phyloP scores from a whole-genome alignment of 2,797 vertebrate genomes.

The Takifugu ocellatus region DNA sequence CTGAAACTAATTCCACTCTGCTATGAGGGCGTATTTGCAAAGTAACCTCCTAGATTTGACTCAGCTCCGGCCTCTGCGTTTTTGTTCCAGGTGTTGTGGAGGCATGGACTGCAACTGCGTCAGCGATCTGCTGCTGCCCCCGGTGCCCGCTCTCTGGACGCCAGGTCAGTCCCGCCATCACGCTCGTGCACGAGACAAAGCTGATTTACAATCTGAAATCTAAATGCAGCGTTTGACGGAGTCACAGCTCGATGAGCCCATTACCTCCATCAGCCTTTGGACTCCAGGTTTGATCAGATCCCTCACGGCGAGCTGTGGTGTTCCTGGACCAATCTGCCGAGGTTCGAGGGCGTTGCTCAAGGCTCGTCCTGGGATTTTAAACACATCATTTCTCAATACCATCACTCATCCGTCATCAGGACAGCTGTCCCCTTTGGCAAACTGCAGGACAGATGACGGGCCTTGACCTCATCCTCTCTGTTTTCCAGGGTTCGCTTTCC shows the following conservation, averaged over 20 bases:
- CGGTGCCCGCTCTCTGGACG: constrained; percentile 90
- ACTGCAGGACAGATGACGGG: constrained; percentile 61
- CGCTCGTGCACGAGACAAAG: not conserved
- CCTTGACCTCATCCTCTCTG: constrained; percentile 50
- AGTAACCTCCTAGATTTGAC: not conserved
- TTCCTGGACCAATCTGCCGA: constrained; percentile 69
- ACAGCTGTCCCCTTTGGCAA: constrained; percentile 48
- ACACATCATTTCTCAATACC: constrained; percentile 73
- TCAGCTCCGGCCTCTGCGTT: not conserved
- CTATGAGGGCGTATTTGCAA: not conserved
- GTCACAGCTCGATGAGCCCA: constrained; percentile 43
- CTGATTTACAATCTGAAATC: too few relatives aligned
- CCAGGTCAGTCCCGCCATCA: constrained; percentile 76
- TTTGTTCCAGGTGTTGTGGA: constrained; percentile 71
- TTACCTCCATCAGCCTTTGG: constrained; percentile 49
- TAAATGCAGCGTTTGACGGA: constrained; percentile 31
- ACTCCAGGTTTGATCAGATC: constrained; percentile 51
- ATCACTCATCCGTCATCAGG: constrained; percentile 71
- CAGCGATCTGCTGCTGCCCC: constrained; percentile 89
- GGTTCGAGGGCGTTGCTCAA: constrained; percentile 69
- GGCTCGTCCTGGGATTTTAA: constrained; percentile 72
- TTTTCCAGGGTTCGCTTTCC: constrained; percentile 86
- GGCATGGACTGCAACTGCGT: constrained; percentile 95
- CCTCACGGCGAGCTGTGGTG: constrained; percentile 67
- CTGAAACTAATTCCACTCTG: too few relatives aligned